phyloP scores from a whole-genome alignment of 2,888 invertebrate genomes.

The Cryptocephalus primarius region DNA sequence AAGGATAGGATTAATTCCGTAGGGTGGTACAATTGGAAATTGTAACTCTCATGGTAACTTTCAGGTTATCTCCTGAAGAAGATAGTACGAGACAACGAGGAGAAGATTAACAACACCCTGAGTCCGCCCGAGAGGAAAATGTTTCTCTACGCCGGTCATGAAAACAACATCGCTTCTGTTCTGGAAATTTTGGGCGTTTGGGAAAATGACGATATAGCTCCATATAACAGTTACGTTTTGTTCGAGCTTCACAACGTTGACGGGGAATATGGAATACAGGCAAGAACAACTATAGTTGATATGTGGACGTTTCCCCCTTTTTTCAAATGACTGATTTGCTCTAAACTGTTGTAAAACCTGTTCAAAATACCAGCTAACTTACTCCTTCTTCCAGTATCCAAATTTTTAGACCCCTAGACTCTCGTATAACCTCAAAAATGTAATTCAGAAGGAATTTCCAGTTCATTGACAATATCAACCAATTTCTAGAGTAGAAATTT shows the following conservation, averaged over 20 bases:
- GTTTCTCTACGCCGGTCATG: slow-evolving; percentile 22
- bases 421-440: too few relatives aligned
- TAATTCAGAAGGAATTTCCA: too few relatives aligned
- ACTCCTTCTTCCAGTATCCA: too few relatives aligned
- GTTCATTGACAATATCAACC: too few relatives aligned
- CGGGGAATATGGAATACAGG: slow-evolving; percentile 21
- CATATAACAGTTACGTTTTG: slow-evolving; percentile 24
- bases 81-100: slow-evolving; percentile 19
- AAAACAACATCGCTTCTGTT: slow-evolving; percentile 31
- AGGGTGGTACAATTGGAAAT: too few relatives aligned
- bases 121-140: slow-evolving; percentile 16
- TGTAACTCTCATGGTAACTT: background rate
- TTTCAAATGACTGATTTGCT: too few relatives aligned
- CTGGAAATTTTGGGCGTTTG: slow-evolving; percentile 40
- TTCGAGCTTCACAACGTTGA: slow-evolving; percentile 23
- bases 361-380: too few relatives aligned
- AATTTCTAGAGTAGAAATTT: too few relatives aligned
- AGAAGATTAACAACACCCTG: slow-evolving; percentile 12
- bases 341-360: too few relatives aligned
- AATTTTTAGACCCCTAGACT: too few relatives aligned
- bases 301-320: background rate
- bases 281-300: slow-evolving; percentile 8
- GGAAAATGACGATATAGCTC: slow-evolving; percentile 28
- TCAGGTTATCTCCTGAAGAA: slow-evolving; percentile 19
- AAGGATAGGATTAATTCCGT: too few relatives aligned